Evolutionary conservation across 2,113 vertebrate genomes (phyloP).

Genomic region (Carettochelys insculpta): DNA sequence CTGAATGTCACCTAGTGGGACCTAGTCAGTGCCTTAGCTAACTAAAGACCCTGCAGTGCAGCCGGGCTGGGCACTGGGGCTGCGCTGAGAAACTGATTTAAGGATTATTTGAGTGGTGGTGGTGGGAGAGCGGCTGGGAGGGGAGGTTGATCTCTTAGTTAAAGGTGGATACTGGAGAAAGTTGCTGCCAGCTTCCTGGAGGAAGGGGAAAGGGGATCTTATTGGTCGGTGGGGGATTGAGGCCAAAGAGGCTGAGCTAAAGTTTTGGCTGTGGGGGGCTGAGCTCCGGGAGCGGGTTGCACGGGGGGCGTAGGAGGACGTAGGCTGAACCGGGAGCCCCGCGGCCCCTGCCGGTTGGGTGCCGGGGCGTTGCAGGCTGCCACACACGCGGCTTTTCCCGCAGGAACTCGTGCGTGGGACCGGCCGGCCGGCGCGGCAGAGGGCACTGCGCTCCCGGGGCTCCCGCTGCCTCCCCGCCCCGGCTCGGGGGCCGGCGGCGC

Average conservation of each 20-base stretch:
- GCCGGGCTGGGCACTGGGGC: no score
- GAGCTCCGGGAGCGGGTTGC: no score
- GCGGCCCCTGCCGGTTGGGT: not conserved
- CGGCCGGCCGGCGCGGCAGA: no score
- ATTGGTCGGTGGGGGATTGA: not conserved
- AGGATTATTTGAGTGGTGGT: not conserved
- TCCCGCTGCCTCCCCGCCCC: no score
- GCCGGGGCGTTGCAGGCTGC: not conserved
- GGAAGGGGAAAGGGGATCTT: not conserved
- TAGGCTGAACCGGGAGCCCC: not conserved
- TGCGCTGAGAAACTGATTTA: not conserved
- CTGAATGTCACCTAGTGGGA: not conserved
- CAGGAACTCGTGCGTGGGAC: no score
- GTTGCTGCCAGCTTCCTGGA: not conserved
- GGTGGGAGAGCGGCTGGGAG: no score
- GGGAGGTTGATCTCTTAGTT: not conserved
- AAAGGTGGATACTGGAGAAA: not conserved
- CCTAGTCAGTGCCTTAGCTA: not conserved
- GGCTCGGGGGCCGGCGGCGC: not conserved
- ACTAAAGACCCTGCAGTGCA: not conserved
- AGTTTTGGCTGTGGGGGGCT: not conserved
- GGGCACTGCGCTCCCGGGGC: no score
- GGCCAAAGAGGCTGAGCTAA: not conserved
- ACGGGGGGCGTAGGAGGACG: no score
- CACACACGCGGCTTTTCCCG: no score